Conservation (phyloP, 2,888 invertebrate genomes). For the Pristionchus maxplancki region DNA sequence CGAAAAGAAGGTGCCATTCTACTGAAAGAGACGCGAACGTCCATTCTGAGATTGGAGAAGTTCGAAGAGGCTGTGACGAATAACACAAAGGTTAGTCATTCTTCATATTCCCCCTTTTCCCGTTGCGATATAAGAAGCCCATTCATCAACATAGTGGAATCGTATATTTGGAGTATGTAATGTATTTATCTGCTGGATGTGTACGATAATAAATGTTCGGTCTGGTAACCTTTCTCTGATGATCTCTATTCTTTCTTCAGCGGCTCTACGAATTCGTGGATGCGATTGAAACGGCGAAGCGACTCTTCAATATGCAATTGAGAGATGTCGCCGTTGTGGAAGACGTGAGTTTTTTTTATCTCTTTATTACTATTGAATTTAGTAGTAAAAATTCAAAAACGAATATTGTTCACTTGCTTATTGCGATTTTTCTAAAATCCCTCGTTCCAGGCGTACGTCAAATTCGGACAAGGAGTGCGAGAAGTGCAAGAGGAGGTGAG, state of each 20-base stretch:
- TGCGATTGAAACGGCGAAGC: slow-evolving; percentile 87
- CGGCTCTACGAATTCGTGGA: slow-evolving; percentile 83
- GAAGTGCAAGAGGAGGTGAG: slow-evolving; percentile 63
- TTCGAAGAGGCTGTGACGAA: slow-evolving; percentile 19
- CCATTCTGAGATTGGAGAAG: slow-evolving; percentile 56
- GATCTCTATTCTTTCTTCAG: slow-evolving; percentile 47
- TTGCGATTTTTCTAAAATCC: too few species aligned
- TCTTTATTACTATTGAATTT: too few species aligned
- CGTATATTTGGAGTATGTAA: too few species aligned
- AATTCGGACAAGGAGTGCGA: slow-evolving; percentile 66
- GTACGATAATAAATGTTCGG: too few species aligned
- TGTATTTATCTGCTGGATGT: too few species aligned
- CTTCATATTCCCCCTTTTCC: too few species aligned
- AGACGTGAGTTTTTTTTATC: slow-evolving; percentile 87
- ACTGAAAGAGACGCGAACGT: slow-evolving; percentile 64
- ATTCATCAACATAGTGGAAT: too few species aligned
- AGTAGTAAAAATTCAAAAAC: too few species aligned
- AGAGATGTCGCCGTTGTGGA: slow-evolving; percentile 96
- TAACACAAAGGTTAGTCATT: slow-evolving; percentile 49
- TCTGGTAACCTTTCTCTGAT: too few species aligned
- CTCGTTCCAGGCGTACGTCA: slow-evolving; percentile 66
- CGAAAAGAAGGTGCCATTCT: slow-evolving; percentile 64
- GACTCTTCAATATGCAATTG: slow-evolving; percentile 91
- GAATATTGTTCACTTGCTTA: too few species aligned
- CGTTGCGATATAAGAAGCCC: too few species aligned